Evolutionary conservation across 2,113 vertebrate species (phyloP).

Genomic region (Tragelaphus strepsiceros): DNA sequence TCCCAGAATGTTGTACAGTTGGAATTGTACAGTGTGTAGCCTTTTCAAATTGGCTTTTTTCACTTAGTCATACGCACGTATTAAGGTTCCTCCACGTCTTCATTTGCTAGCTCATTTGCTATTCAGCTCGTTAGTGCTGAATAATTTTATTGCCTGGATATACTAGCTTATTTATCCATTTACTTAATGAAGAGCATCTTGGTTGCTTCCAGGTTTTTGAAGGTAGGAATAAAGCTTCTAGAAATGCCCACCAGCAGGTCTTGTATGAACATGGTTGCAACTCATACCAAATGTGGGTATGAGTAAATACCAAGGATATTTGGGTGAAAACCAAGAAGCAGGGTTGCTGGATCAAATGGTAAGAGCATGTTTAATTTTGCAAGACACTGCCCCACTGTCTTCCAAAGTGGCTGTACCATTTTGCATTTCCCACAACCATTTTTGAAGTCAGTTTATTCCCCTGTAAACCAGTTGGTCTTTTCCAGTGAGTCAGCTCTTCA

Average conservation of each 20-base stretch:
- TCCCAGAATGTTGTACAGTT: background rate
- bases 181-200: background rate
- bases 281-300: background rate
- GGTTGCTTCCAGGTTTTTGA: background rate
- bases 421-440: background rate
- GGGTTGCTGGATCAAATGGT: background rate
- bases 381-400: background rate
- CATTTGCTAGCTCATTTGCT: background rate
- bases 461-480: background rate
- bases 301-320: background rate
- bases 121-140: background rate
- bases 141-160: background rate
- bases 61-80: background rate
- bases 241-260: background rate
- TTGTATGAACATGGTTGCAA: background rate
- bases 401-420: background rate
- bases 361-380: background rate
- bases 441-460: background rate
- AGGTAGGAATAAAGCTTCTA: background rate
- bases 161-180: background rate
- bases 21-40: background rate
- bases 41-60: background rate
- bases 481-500: background rate
- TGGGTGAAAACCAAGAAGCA: background rate
- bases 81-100: background rate